Base-by-base conservation (phyloP, 2,888 invertebrate species). In the Erebia ligea region DNA sequence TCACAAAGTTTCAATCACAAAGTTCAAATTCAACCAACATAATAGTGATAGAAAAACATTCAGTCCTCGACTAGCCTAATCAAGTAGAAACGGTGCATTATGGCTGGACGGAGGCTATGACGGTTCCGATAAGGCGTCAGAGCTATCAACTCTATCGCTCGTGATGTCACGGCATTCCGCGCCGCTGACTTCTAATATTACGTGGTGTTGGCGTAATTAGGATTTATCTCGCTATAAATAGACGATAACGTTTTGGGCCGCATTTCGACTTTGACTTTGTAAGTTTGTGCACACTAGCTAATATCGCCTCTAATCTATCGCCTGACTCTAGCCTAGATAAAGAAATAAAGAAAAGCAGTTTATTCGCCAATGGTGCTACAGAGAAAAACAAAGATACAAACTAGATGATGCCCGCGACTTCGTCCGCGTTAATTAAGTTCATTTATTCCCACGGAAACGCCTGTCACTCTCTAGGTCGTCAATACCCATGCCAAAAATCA, bases 61-160 rank as follows among this genome's bases (percentile, higher is more conserved):
- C 19, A 58, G 76, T 74, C 13, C 17, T n/a, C 52, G 48, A 42
- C 13, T 19, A 64, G 74, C 77, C 74, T 72, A 74, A 72, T 72
- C 15, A 2, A 78, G 75, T 78, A 76, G 73, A 70, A 72, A 73
- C 74, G 66, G 69, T 76, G 76, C 75, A 75, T 71, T 73, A 73
- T 72, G 73, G 73, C 73, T 71, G 70, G 68, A 72, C 74, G 69
- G 67, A 69, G 74, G 73, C 74, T 77, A 77, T 79, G 81, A 79
- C 80, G 75, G 75, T 74, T 85, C 85, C 82, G 86, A 87, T 86
- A 87, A 83, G 77, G 74, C 80, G 79, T 77, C 79, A 76, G 75
- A 75, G 74, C 75, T 82, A 83, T 81, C 84, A n/a, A 4, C n/a
- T 59, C 40, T 61, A 42, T 4, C 25, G 75, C 65, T 63, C 72